Evolutionary conservation across 1,140 invertebrate genomes (phyloP).

Genomic region (Pemphigus obesinymphae): DNA sequence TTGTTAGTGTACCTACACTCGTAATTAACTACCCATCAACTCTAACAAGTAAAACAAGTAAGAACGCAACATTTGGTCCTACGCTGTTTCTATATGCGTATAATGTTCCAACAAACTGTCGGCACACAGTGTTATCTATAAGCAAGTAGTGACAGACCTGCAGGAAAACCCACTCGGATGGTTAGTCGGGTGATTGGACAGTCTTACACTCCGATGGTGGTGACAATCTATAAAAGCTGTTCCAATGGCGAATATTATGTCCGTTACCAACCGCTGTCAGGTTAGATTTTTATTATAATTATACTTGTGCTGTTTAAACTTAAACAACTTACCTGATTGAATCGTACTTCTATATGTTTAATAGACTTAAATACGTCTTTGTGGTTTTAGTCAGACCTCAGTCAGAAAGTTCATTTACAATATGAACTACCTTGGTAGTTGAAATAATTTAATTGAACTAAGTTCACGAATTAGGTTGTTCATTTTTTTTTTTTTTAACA

Average conservation of each 20-base stretch:
- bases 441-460: too few species aligned
- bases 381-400: too few species aligned
- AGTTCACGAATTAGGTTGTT: too few species aligned
- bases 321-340: not conserved
- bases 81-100: not conserved
- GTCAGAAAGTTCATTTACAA: too few species aligned
- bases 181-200: not conserved
- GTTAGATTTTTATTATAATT: conserved; percentile 32
- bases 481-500: too few species aligned
- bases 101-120: not conserved
- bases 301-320: not conserved
- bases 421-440: too few species aligned
- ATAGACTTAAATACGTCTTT: too few species aligned
- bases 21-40: not conserved
- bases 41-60: too few species aligned
- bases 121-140: not conserved
- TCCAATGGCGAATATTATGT: conserved; percentile 17
- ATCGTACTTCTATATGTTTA: not conserved
- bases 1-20: not conserved
- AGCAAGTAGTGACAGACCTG: not conserved
- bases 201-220: conserved; percentile 16
- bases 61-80: not conserved
- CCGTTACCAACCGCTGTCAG: conserved; percentile 1
- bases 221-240: conserved; percentile 5
- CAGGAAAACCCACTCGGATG: not conserved